A percentile compares a stretch with the other conserved stretches of the same genome.
Evolutionary conservation across 2,113 vertebrate genomes (phyloP).

Genomic region (Bostrychus sinensis): DNA sequence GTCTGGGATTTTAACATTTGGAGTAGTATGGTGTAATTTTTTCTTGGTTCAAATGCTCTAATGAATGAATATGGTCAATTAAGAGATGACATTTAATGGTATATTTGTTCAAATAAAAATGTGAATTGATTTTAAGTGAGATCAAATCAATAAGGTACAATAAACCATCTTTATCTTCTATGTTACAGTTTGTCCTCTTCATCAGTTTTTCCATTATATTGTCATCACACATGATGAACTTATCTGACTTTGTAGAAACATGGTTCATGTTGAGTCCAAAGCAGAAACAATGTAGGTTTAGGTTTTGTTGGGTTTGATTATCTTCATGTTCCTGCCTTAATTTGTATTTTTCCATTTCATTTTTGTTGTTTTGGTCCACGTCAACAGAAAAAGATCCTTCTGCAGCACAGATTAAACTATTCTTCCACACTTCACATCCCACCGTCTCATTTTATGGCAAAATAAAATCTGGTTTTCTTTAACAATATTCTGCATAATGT

Average conservation of each 20-base stretch:
- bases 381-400: slow-evolving; percentile 28
- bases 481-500: slow-evolving; percentile 7
- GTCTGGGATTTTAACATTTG: neutral
- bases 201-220: neutral
- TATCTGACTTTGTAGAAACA: too few species aligned
- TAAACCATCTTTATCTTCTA: neutral
- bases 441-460: slow-evolving; percentile 15
- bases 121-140: neutral
- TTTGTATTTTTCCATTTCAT: neutral
- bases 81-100: neutral
- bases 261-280: neutral
- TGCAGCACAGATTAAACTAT: slow-evolving; percentile 22
- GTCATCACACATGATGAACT: neutral
- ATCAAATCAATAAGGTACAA: neutral
- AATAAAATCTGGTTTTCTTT: slow-evolving; percentile 33
- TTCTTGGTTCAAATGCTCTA: neutral
- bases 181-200: neutral
- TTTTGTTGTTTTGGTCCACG: neutral
- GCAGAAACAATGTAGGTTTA: neutral
- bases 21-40: neutral
- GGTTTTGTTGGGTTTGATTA: slow-evolving; percentile 11
- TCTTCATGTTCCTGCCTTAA: slow-evolving; percentile 19
- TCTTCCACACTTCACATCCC: slow-evolving; percentile 29
- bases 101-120: neutral
- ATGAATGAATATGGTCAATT: neutral